Percentiles rank a stretch among this genome's conserved stretches.
phyloP scores from a whole-genome alignment of 2,797 vertebrate genomes.

The Diglossa cyanea region DNA sequence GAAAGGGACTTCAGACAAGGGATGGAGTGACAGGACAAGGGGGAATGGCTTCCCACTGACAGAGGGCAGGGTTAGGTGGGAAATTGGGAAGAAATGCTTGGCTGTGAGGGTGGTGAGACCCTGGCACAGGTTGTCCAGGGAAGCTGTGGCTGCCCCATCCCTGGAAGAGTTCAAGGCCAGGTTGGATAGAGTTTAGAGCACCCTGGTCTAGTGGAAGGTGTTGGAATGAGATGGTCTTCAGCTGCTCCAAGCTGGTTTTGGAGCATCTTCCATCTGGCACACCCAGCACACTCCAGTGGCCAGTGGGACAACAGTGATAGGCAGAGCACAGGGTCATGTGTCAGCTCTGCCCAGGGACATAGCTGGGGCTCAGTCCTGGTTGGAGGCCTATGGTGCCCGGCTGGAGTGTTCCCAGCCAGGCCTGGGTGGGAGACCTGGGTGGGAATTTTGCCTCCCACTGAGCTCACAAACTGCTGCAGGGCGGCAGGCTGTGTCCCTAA shows the following conservation, averaged over 20 bases:
- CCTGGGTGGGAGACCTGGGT: accelerated
- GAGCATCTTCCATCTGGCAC: not conserved
- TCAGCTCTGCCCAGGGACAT: not conserved
- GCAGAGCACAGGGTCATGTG: not conserved
- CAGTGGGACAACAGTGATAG: not conserved
- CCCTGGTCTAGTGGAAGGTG: not conserved
- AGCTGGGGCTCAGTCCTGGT: accelerated
- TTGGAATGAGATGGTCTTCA: not conserved
- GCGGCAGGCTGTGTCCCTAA: accelerated
- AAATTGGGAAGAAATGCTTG: not conserved
- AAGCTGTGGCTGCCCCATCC: not conserved
- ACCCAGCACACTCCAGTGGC: accelerated
- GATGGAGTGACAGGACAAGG: not conserved
- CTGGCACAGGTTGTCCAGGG: not conserved
- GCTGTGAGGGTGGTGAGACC: not conserved
- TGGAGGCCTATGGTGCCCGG: not conserved
- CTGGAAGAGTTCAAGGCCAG: not conserved
- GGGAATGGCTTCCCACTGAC: not conserved
- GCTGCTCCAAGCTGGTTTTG: not conserved
- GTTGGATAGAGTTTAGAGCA: not conserved
- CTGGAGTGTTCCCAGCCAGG: not conserved
- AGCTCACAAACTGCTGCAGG: not conserved
- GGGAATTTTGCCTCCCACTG: not conserved
- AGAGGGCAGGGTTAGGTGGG: not conserved
- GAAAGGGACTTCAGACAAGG: not conserved